Evolutionary conservation across 2,888 invertebrate species (phyloP).

Genomic region (Mystacides longicornis): DNA sequence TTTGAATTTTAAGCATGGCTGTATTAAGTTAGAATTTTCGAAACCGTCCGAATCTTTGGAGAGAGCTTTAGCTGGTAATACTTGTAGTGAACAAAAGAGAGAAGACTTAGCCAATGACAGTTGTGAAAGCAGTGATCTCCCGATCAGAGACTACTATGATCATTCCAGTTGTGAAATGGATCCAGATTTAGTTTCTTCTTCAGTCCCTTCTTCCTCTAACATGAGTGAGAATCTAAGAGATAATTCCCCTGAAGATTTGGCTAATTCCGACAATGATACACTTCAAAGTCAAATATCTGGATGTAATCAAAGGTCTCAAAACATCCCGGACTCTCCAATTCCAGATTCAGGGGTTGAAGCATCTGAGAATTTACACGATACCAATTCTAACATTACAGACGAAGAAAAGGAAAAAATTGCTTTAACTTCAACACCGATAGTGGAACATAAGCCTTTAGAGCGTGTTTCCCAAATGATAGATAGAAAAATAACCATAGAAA

Average conservation of each 20-base stretch:
- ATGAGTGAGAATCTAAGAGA: slow-evolving; percentile 44
- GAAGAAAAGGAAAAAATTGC: slow-evolving; percentile 78
- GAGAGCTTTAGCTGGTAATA: slow-evolving; percentile 55
- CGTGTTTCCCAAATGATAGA: slow-evolving; percentile 28
- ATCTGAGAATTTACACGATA: slow-evolving; percentile 40
- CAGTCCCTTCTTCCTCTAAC: slow-evolving; percentile 48
- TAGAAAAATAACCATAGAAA: slow-evolving; percentile 43
- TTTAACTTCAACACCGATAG: slow-evolving; percentile 15
- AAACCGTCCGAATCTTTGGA: slow-evolving; percentile 71
- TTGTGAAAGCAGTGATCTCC: slow-evolving; percentile 11
- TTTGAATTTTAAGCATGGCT: slow-evolving; percentile 48
- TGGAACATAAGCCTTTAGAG: slow-evolving; percentile 14
- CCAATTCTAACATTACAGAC: slow-evolving; percentile 76
- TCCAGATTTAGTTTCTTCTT: slow-evolving; percentile 45
- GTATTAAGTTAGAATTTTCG: slow-evolving; percentile 54
- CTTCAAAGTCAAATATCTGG: not conserved
- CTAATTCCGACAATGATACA: slow-evolving; percentile 14
- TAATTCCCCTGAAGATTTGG: slow-evolving; percentile 44
- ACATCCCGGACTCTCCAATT: slow-evolving; percentile 46
- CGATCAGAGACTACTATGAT: slow-evolving; percentile 30
- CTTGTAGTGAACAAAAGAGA: slow-evolving; percentile 15
- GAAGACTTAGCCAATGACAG: slow-evolving; percentile 10
- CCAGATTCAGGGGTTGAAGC: slow-evolving; percentile 39
- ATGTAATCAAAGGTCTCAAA: slow-evolving; percentile 25
- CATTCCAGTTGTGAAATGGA: slow-evolving; percentile 47